phyloP scores from a whole-genome alignment of 2,888 invertebrate genomes.

The Agonopterix alstromeriana region DNA sequence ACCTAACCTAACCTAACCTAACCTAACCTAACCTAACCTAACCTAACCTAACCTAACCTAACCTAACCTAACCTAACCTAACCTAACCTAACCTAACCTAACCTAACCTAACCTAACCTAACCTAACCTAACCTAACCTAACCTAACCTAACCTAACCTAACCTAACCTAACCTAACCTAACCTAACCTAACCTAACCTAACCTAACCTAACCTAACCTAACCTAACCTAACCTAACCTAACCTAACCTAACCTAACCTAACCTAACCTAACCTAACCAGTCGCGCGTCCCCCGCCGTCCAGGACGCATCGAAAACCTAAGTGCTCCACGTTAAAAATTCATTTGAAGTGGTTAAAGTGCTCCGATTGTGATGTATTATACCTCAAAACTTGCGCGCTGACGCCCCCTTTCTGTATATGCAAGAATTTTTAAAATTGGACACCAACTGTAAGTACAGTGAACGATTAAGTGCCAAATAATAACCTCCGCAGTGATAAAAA shows the following conservation, averaged over 20 bases:
- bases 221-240: constrained; percentile 9
- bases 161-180: constrained; percentile 14
- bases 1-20: neutral
- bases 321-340: no score
- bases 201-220: constrained; percentile 10
- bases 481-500: no score
- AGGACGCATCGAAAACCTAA: no score
- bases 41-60: neutral
- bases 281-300: no score
- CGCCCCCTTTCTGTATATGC: no score
- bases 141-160: constrained; percentile 8
- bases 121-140: constrained; percentile 10
- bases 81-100: neutral
- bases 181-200: constrained; percentile 15
- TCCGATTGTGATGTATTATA: no score
- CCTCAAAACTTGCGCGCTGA: no score
- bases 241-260: constrained; percentile 8
- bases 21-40: neutral
- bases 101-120: constrained; percentile 4
- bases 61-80: neutral
- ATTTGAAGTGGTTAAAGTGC: no score
- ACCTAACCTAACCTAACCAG: no score
- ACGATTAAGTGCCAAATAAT: no score
- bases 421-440: no score
- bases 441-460: no score